Evolutionary conservation across 1,140 invertebrate genomes (phyloP), one percentile per base, ranked within the genome.

Genomic region (Lucilia cuprina): DNA sequence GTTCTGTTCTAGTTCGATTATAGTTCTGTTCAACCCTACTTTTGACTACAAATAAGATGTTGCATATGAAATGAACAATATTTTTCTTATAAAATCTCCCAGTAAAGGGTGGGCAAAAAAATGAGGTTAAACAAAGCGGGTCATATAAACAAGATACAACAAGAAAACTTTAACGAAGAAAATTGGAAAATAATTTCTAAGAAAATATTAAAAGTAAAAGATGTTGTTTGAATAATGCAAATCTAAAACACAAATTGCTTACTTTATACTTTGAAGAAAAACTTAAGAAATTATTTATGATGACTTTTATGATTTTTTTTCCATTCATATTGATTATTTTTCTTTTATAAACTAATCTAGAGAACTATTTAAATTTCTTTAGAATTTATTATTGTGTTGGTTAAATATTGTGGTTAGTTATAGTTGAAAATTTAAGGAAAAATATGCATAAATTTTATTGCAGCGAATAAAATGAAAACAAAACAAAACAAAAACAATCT

Each of bases 91-190:
- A 2, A 41, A n/a, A 14, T 7, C 50, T 55, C 12, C 50, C 17
- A 3, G 8, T 60, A 78, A 78, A 41, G 75, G 34, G 34, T 47
- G 35, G 34, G 13, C 50, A 7, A 41, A 78, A 78, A 77, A 41
- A 41, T 78, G 75, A 78, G 75, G 75, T 47, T 78, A 78, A 78
- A 41, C 17, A 35, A 78, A 78, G 34, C 75, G 35, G 75, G 75
- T 78, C 75, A 78, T 41, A 78, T 41, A 41, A 41, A 41, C 70
- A 25, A n/a, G 12, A 35, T 30, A n/a, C 5, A 14, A 41, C 0
- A 77, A 77, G 7, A 41, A 41, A 60, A 60, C 55, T 8, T n/a
- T 7, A 14, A 7, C 50, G 1, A 60, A 17, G 55, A 60, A 60
- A 60, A 60, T 60, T 17, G 55, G 14, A 60, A 60, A 60, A n/a